Conservation (phyloP, 2,888 invertebrate genomes). For the Lydus trimaculatus region DNA sequence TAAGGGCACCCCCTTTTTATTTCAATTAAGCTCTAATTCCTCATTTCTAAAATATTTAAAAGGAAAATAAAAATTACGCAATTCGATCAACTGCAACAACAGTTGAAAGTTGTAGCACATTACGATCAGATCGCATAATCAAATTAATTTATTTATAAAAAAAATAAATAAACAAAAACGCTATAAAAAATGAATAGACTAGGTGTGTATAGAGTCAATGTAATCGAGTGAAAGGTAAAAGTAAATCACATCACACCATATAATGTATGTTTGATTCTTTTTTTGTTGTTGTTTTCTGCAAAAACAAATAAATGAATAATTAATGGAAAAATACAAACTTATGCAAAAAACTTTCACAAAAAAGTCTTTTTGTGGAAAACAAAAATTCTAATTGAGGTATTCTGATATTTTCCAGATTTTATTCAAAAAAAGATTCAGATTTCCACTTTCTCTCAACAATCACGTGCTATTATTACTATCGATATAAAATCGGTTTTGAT, state of each 20-base stretch:
- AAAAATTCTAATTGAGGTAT: background rate
- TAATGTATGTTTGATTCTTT: background rate
- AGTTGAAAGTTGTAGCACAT: background rate
- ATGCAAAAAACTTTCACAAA: background rate
- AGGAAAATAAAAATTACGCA: background rate
- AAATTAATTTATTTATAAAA: background rate
- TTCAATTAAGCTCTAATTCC: background rate
- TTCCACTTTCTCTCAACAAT: background rate
- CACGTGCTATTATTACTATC: background rate
- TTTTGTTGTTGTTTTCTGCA: background rate
- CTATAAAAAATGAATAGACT: background rate
- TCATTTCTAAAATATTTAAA: background rate
- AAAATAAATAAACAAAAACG: background rate
- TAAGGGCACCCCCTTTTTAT: background rate
- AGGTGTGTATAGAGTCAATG: background rate
- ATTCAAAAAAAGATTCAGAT: background rate
- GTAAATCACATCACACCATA: background rate
- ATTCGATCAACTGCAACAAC: background rate
- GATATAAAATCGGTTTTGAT: background rate
- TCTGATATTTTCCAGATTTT: background rate
- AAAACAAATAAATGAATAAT: background rate
- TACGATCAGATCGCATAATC: background rate
- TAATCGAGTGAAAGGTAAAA: constrained; percentile 4
- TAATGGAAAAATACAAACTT: background rate
- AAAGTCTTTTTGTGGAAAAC: too few relatives aligned